A percentile compares a stretch with the other conserved stretches of the same genome.
These are phyloP conservation scores for Euplagia quadripunctaria DNA, from an alignment of 2,888 invertebrate genomes.

Conservation along the genomic window DNA sequence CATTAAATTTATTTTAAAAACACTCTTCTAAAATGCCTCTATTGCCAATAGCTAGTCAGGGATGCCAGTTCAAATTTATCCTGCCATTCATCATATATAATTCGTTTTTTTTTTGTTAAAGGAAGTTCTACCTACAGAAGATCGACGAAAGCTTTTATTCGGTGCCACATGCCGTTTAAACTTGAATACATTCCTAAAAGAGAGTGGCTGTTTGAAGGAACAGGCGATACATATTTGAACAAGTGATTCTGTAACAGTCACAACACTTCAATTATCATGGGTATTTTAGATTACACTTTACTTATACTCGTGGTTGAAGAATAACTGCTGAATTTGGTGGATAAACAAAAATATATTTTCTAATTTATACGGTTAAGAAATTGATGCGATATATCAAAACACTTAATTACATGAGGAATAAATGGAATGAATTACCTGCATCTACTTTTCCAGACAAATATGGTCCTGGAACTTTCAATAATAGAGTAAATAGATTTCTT, in stretches of 20 bases:
- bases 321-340: not conserved
- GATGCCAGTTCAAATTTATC: not conserved
- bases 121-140: not conserved
- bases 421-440: too few relatives aligned
- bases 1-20: too few relatives aligned
- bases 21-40: too few relatives aligned
- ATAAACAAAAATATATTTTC: not conserved
- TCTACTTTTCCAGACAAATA: too few relatives aligned
- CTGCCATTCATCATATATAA: not conserved
- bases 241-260: not conserved
- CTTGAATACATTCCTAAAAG: constrained; percentile 11
- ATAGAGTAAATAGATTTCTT: too few relatives aligned
- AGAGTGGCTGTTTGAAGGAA: not conserved
- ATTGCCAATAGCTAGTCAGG: too few relatives aligned
- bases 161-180: not conserved
- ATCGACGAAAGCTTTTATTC: not conserved
- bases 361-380: too few relatives aligned
- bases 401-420: too few relatives aligned
- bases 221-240: not conserved
- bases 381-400: too few relatives aligned
- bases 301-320: not conserved
- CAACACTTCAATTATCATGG: not conserved
- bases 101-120: not conserved
- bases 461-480: too few relatives aligned
- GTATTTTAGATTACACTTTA: too few relatives aligned